Conservation (phyloP, 2,113 vertebrate species). For the Irena cyanogastra region DNA sequence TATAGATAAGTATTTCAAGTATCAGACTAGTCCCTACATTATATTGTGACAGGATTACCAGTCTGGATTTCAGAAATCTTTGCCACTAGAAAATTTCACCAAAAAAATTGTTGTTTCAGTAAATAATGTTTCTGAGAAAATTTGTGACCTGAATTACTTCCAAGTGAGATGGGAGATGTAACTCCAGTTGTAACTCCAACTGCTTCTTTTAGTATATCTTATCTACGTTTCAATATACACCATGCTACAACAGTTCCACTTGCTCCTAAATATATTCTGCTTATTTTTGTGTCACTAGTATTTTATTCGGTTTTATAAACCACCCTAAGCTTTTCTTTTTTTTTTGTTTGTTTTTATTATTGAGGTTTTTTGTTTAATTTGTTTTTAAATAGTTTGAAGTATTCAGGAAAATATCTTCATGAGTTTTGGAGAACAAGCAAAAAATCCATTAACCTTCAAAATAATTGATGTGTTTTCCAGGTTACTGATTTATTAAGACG, state of each 20-base stretch:
- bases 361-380: not conserved
- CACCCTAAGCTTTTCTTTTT: not conserved
- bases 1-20: not conserved
- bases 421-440: slow-evolving; percentile 47
- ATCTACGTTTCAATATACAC: not conserved
- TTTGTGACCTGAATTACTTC: not conserved
- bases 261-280: not conserved
- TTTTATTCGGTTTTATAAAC: not conserved
- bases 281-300: not conserved
- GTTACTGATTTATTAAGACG: slow-evolving; percentile 68
- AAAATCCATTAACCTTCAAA: slow-evolving; percentile 69
- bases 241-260: not conserved
- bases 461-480: slow-evolving; percentile 64
- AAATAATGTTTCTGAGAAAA: not conserved
- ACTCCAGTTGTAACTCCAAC: not conserved
- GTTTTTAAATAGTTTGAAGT: not conserved
- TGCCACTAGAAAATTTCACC: not conserved
- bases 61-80: not conserved
- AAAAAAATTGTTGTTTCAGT: not conserved
- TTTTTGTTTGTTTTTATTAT: not conserved
- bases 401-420: slow-evolving; percentile 36
- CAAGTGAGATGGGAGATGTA: not conserved
- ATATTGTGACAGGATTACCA: not conserved
- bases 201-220: not conserved
- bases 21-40: not conserved